Conservation (phyloP, 2,888 invertebrate genomes). For the Ypsolopha scabrella region DNA sequence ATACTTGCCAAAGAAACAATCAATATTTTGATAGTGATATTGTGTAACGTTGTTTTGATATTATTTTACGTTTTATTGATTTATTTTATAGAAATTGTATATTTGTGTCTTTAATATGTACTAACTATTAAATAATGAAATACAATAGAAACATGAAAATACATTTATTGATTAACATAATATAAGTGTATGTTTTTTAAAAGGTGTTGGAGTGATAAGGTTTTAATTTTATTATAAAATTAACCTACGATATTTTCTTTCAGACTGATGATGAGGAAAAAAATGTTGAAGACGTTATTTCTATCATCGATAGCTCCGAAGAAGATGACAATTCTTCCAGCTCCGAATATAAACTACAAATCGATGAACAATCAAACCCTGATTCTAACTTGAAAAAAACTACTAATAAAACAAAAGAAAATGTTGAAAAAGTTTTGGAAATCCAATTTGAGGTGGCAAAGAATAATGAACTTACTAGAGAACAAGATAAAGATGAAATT, state of each 20-base stretch:
- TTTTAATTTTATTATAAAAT: background rate
- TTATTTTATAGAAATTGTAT: no score
- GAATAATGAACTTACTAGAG: background rate
- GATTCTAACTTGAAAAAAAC: background rate
- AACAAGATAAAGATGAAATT: background rate
- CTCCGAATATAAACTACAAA: background rate
- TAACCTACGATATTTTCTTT: background rate
- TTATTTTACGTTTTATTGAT: no score
- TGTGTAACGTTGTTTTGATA: no score
- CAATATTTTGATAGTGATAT: no score
- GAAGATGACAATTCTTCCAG: background rate
- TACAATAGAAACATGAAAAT: no score
- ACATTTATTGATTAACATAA: no score
- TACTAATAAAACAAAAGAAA: background rate
- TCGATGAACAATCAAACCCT: constrained; percentile 1
- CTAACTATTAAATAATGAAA: no score
- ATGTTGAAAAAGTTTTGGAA: background rate
- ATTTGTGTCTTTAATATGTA: no score
- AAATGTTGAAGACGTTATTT: constrained; percentile 1
- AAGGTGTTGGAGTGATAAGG: no score
- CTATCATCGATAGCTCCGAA: constrained; percentile 1
- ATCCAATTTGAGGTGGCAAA: background rate
- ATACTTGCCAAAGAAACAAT: no score
- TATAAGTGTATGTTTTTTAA: no score
- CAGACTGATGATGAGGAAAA: background rate